phyloP scores from a whole-genome alignment of 2,888 invertebrate species.

The Drosophila mayaguana region DNA sequence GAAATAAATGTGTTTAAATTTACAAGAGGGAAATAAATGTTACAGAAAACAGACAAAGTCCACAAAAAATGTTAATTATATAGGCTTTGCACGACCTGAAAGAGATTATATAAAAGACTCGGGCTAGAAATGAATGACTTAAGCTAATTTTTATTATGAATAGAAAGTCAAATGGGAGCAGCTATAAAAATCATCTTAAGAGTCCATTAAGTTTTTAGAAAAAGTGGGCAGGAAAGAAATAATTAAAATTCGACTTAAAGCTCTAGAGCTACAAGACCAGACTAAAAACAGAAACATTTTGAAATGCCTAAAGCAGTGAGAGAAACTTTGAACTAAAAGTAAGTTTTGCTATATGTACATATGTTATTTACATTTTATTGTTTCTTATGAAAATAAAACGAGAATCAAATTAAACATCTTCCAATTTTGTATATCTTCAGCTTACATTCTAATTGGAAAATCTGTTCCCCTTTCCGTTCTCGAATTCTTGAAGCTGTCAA shows the following conservation, averaged over 20 bases:
- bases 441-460: constrained; percentile 25
- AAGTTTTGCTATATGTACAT: too few relatives aligned
- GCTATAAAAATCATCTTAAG: background rate
- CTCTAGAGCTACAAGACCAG: too few relatives aligned
- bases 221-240: background rate
- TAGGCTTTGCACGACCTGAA: constrained; percentile 2
- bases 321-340: too few relatives aligned
- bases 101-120: constrained; percentile 3
- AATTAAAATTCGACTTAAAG: background rate
- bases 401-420: background rate
- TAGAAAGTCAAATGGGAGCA: constrained; percentile 41
- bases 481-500: constrained; percentile 47
- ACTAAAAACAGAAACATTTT: too few relatives aligned
- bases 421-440: background rate
- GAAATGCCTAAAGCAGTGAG: too few relatives aligned
- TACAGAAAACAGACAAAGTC: background rate
- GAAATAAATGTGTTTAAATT: constrained; percentile 16
- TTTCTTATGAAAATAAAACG: background rate
- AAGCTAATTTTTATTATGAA: constrained; percentile 11
- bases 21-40: background rate
- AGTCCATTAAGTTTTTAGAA: background rate
- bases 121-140: constrained; percentile 3
- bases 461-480: constrained; percentile 17
- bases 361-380: background rate
- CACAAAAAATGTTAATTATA: constrained; percentile 18